Percentiles rank a stretch among this genome's conserved stretches.
Conservation (phyloP, 2,797 vertebrate species). For the Amblyraja radiata region DNA sequence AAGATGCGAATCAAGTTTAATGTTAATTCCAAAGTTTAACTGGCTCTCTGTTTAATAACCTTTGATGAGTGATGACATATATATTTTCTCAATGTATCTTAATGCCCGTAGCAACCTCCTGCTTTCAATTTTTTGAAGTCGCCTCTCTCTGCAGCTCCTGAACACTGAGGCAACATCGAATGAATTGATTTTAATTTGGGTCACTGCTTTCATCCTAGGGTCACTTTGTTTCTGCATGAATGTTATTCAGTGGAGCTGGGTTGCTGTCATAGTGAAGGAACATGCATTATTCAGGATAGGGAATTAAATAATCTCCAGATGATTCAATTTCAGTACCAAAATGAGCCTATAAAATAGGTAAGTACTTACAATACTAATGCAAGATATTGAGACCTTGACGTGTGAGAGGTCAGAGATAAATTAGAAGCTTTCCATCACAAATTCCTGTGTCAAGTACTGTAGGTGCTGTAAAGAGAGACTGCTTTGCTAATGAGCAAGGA, state of each 20-base stretch:
- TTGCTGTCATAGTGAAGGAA: neutral
- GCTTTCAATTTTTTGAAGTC: neutral
- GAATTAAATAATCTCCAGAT: slow-evolving; percentile 15
- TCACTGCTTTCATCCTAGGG: neutral
- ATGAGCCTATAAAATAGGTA: slow-evolving; percentile 30
- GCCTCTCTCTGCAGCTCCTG: neutral
- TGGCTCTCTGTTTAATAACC: neutral
- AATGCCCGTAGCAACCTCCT: neutral
- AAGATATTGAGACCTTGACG: neutral
- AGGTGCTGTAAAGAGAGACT: neutral
- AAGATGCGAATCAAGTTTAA: neutral
- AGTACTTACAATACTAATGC: slow-evolving; percentile 33
- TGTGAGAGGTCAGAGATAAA: slow-evolving; percentile 15
- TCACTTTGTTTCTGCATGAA: neutral
- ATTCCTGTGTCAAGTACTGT: neutral
- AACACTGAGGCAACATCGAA: neutral
- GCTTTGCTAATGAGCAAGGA: neutral
- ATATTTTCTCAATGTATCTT: neutral
- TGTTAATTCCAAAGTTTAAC: neutral
- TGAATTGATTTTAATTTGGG: slow-evolving; percentile 28
- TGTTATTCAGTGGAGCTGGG: slow-evolving; percentile 5
- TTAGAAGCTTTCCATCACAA: slow-evolving; percentile 29
- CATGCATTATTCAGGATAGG: slow-evolving; percentile 30
- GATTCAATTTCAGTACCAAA: slow-evolving; percentile 28
- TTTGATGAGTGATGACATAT: neutral